Evolutionary conservation across 2,113 vertebrate genomes (phyloP).

Genomic region (Calcarius ornatus): DNA sequence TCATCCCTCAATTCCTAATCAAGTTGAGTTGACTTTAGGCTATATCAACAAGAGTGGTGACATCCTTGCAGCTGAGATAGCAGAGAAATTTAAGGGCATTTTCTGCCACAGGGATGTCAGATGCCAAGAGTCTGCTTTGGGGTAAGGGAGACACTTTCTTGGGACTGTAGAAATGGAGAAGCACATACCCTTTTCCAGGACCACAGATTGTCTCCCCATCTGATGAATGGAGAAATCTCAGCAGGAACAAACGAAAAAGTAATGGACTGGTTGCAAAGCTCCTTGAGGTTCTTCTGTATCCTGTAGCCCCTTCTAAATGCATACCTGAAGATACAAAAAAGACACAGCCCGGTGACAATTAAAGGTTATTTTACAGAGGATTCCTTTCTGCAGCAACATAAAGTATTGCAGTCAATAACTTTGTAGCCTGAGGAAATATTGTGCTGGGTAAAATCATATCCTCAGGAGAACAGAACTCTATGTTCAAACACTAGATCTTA

Average conservation of each 20-base stretch:
- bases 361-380: background rate
- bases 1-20: background rate
- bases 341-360: background rate
- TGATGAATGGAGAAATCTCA: background rate
- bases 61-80: rapidly evolving
- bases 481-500: background rate
- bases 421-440: background rate
- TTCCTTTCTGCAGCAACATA: background rate
- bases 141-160: background rate
- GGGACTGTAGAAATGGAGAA: background rate
- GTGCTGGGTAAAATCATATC: background rate
- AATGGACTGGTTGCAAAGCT: background rate
- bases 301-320: background rate
- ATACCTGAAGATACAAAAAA: background rate
- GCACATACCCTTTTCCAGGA: background rate
- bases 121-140: background rate
- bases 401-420: background rate
- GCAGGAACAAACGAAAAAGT: background rate
- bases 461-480: background rate
- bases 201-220: background rate
- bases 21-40: background rate
- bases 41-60: background rate
- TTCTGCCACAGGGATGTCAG: background rate
- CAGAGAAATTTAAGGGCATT: background rate
- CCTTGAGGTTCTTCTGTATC: background rate